A percentile compares a stretch with the other conserved stretches of the same genome.
These are phyloP conservation scores for Choloepus hoffmanni DNA, from an alignment of 2,113 vertebrate species.

Conservation along the genomic window DNA sequence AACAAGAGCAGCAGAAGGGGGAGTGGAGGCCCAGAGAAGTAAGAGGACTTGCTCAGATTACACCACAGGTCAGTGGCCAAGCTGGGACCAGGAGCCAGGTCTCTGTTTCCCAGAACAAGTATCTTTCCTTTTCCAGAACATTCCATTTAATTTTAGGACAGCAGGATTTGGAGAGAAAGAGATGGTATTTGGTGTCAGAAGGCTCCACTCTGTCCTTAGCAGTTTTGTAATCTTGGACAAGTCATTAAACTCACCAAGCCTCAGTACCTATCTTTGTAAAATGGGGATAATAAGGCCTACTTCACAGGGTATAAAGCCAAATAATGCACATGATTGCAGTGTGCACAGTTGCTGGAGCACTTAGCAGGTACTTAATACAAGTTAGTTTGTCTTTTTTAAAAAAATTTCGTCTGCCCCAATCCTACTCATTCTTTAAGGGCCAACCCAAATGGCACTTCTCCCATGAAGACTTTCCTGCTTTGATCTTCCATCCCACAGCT, in stretches of 20 bases:
- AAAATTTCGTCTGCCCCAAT: neutral
- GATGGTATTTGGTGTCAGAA: neutral
- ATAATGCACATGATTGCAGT: neutral
- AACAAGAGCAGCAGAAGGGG: neutral
- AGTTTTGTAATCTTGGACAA: neutral
- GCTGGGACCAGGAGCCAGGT: neutral
- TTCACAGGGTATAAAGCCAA: neutral
- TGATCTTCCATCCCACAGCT: neutral
- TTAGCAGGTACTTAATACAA: neutral
- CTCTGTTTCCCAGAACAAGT: neutral
- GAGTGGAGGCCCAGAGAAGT: neutral
- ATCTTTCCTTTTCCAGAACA: neutral
- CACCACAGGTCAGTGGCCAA: no score
- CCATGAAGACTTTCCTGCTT: neutral
- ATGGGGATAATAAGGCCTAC: neutral
- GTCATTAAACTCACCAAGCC: no score
- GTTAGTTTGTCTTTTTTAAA: neutral
- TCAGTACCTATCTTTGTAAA: neutral
- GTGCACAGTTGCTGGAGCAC: neutral
- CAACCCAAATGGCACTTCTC: neutral
- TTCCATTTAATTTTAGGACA: neutral
- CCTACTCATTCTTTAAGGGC: neutral
- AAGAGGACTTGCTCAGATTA: neutral
- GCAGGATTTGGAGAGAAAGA: neutral
- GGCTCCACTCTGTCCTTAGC: neutral